These are phyloP conservation scores for Chauna torquata DNA, from an alignment of 2,113 vertebrate species.

Conservation along the genomic window DNA sequence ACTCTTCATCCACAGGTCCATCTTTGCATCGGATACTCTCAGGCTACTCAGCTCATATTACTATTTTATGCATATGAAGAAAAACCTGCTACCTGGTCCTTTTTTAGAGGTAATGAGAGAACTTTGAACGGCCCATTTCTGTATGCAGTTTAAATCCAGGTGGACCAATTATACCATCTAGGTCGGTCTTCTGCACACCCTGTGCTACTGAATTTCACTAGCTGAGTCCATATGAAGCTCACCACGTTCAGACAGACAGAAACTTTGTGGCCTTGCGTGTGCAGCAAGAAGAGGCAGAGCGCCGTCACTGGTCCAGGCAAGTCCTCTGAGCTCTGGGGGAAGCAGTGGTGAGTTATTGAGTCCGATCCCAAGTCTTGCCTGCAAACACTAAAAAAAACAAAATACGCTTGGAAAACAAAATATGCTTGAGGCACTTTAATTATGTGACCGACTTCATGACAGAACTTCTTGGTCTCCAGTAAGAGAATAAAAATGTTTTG, in stretches of 20 bases:
- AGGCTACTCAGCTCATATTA: neutral
- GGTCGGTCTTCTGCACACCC: neutral
- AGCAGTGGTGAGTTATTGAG: neutral
- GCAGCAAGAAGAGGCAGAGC: neutral
- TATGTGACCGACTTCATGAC: neutral
- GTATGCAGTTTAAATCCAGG: neutral
- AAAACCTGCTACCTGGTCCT: neutral
- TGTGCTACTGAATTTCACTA: neutral
- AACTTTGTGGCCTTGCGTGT: neutral
- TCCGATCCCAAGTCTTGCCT: neutral
- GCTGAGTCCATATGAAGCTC: neutral
- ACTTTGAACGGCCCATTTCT: neutral
- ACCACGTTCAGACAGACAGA: neutral
- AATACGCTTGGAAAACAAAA: neutral
- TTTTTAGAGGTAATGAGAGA: rapidly evolving
- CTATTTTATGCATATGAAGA: neutral
- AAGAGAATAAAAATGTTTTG: neutral
- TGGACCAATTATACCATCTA: neutral
- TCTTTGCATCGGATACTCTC: neutral
- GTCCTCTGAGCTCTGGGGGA: neutral
- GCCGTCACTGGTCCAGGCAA: rapidly evolving
- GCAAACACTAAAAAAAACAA: neutral
- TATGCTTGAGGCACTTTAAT: neutral
- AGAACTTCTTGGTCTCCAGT: neutral
- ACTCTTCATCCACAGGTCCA: neutral